Evolutionary conservation across 2,797 vertebrate genomes (phyloP), one percentile per base, ranked within the genome.

Genomic region (Morus bassanus): DNA sequence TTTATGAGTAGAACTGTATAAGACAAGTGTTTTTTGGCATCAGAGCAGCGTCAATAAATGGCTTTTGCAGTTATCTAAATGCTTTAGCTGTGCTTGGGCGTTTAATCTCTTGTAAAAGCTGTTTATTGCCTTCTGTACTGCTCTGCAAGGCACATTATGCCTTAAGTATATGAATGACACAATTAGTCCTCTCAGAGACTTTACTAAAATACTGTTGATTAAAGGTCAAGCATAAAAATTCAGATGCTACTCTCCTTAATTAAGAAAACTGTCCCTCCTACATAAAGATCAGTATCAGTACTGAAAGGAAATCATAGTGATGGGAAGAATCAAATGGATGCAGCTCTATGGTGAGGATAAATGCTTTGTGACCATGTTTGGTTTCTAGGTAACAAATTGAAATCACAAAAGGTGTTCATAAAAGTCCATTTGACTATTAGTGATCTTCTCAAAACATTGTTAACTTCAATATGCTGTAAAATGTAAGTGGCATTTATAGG

Each of bases 21-120:
- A 91, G 70, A 59, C 61, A 78, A 78, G 93, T 77, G 91, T 1
- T 6, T 59, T 82, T 78, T 90, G 69, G 77, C 77, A 86, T 68
- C 69, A n/a, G 87, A 74, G 70, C 82, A 30, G 60, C 10, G 54
- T 57, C 93, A 92, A 68, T 92, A 95, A 96, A 88, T 93, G 87
- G 85, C 67, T 96, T 93, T 90, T 88, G 93, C 94, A 94, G 95
- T 95, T 96, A 97, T 95, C 95, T 93, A 80, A 91, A 92, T 50
- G 93, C 87, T 91, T 95, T 35, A 46, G 88, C 82, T 77, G 63
- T 84, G 92, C 79, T 84, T 41, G 80, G 94, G 91, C 51, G 53
- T 95, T 94, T 94, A 96, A 97, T 97, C 95, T 97, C 93, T 91
- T 96, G 94, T 96, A 95, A 95, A 96, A 95, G 87, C 94, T 93